phyloP scores from a whole-genome alignment of 2,113 vertebrate species.

The Dipodomys stephensi region DNA sequence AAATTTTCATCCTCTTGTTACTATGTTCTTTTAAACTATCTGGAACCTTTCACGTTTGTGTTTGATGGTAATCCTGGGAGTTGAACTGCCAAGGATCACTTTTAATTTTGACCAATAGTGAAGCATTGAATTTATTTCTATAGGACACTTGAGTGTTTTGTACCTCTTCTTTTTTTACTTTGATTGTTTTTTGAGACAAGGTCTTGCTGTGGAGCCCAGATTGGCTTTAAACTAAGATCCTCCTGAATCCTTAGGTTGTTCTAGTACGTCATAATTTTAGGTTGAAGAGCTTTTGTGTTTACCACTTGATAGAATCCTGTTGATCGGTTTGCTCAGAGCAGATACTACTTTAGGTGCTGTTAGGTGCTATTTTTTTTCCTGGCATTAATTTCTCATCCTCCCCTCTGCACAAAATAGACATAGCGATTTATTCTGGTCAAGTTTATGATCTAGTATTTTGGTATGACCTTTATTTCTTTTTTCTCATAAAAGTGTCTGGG shows the following conservation, averaged over 20 bases:
- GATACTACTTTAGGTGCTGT: too few relatives aligned
- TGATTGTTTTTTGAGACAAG: too few relatives aligned
- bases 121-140: not conserved
- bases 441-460: not conserved
- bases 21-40: not conserved
- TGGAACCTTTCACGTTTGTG: not conserved
- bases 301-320: not conserved
- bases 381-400: too few relatives aligned
- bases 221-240: too few relatives aligned
- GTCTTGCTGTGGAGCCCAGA: too few relatives aligned
- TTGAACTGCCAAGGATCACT: not conserved
- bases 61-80: not conserved
- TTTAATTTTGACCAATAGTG: not conserved
- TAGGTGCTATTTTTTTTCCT: too few relatives aligned
- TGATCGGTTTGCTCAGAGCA: too few relatives aligned
- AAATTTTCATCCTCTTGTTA: not conserved
- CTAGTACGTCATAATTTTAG: not conserved
- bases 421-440: too few relatives aligned
- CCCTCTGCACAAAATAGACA: too few relatives aligned
- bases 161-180: too few relatives aligned
- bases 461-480: not conserved
- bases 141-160: not conserved
- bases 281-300: conserved; percentile 19
- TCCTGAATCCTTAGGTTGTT: not conserved
- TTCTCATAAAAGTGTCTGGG: not conserved